These are phyloP conservation scores for Magallana ariakensis DNA, from an alignment of 1,140 invertebrate species.

Conservation along the genomic window DNA sequence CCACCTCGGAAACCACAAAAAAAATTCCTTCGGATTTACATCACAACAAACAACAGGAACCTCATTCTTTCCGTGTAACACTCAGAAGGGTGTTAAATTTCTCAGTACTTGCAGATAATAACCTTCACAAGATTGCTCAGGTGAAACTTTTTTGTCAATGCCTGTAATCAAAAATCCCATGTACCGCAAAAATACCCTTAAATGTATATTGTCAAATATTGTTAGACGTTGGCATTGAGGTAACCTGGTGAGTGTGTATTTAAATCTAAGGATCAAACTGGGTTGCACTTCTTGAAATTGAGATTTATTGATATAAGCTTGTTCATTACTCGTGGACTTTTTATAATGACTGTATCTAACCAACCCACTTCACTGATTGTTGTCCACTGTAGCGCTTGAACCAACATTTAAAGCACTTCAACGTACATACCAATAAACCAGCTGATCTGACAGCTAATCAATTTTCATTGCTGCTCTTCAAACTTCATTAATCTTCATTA, in stretches of 20 bases:
- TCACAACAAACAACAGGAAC: not conserved
- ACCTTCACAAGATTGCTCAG: conserved; percentile 16
- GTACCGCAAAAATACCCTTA: conserved; percentile 20
- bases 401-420: not conserved
- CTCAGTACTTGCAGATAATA: conserved; percentile 25
- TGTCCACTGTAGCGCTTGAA: not conserved
- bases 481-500: too few species aligned
- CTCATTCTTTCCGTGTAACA: not conserved
- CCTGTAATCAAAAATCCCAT: conserved; percentile 1
- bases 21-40: not conserved
- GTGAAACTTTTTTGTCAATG: conserved; percentile 18
- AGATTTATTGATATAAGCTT: conserved; percentile 17
- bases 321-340: conserved; percentile 16
- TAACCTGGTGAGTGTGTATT: not conserved
- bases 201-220: conserved; percentile 14
- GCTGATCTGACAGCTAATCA: not conserved
- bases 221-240: not conserved
- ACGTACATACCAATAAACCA: not conserved
- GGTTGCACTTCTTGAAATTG: not conserved
- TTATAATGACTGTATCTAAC: conserved; percentile 5
- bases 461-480: not conserved
- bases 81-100: conserved; percentile 20
- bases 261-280: conserved; percentile 2
- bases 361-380: conserved; percentile 17
- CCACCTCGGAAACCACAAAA: not conserved